Conservation (phyloP, 2,797 vertebrate genomes). For the Buceros bicornis region DNA sequence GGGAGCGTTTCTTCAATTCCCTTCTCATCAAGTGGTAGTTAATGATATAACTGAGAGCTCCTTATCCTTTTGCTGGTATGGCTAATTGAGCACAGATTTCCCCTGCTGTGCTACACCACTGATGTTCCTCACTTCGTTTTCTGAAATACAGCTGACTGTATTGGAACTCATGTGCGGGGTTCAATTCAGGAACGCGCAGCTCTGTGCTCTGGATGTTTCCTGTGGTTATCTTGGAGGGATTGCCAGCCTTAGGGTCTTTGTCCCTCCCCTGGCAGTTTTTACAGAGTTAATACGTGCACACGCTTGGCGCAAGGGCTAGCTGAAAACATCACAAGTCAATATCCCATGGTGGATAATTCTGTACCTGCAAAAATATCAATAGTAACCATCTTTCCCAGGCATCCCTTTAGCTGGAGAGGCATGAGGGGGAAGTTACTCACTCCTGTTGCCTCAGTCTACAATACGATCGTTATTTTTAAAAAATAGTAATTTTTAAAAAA, state of each 20-base stretch:
- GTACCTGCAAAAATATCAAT: background rate
- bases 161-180: background rate
- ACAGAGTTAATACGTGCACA: background rate
- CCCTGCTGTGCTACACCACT: background rate
- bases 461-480: background rate
- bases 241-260: background rate
- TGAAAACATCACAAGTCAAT: background rate
- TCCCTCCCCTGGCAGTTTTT: background rate
- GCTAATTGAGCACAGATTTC: background rate
- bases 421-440: background rate
- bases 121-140: background rate
- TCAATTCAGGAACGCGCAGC: background rate
- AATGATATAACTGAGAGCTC: background rate
- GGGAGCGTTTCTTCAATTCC: slow-evolving; percentile 3
- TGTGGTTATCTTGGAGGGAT: background rate
- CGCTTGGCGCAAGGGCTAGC: background rate
- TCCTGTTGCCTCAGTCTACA: background rate
- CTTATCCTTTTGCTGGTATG: background rate
- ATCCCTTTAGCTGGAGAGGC: background rate
- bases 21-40: slow-evolving; percentile 1
- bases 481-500: background rate
- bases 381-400: background rate
- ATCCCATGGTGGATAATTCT: background rate
- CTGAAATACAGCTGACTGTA: background rate
- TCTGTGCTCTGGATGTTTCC: background rate